phyloP scores from a whole-genome alignment of 2,888 invertebrate genomes.

The Clitarchus hookeri region DNA sequence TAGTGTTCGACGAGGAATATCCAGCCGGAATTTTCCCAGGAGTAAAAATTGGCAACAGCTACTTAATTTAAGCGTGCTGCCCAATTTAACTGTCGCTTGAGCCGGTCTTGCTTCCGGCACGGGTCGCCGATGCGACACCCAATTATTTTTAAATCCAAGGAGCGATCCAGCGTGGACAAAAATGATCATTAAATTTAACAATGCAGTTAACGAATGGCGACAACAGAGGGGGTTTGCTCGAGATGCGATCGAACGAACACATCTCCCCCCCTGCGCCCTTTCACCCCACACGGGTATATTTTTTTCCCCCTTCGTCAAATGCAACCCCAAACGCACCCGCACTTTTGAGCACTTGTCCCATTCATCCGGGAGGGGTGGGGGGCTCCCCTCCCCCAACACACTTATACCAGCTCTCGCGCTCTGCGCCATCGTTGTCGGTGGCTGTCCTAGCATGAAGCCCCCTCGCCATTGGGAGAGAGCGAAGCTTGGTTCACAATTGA shows the following conservation, averaged over 20 bases:
- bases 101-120: not conserved
- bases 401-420: too few species aligned
- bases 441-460: too few species aligned
- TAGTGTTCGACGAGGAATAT: too few species aligned
- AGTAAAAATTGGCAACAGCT: too few species aligned
- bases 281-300: not conserved
- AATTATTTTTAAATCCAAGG: slow-evolving; percentile 4
- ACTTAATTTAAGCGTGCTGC: not conserved
- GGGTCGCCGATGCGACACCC: not conserved
- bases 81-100: not conserved
- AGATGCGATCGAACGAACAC: slow-evolving; percentile 4
- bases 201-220: slow-evolving; percentile 5
- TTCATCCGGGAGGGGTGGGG: not conserved
- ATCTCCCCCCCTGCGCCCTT: not conserved
- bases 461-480: too few species aligned
- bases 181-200: slow-evolving; percentile 14
- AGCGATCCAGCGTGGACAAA: not conserved
- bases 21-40: too few species aligned
- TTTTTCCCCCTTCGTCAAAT: not conserved
- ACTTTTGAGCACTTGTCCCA: not conserved
- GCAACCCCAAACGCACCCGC: not conserved
- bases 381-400: too few species aligned
- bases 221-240: not conserved
- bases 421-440: too few species aligned
- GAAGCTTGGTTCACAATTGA: too few species aligned